Evolutionary conservation across 2,797 vertebrate species (phyloP).

Genomic region (Epinephelus malabaricus): DNA sequence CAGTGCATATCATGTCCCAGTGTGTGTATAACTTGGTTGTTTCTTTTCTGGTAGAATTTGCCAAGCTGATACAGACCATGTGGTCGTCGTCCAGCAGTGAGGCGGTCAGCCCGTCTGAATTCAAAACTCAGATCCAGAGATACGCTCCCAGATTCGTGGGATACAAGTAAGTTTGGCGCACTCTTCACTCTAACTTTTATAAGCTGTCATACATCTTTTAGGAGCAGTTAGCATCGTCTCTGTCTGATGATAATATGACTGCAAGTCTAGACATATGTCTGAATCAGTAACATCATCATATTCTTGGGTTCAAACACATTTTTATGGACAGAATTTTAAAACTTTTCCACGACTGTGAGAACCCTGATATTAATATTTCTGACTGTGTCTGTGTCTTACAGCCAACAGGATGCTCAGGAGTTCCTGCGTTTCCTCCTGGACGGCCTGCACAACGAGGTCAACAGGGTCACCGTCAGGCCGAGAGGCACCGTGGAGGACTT

Average conservation of each 20-base stretch:
- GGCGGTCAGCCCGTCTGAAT: slow-evolving; percentile 95
- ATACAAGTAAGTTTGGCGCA: slow-evolving; percentile 91
- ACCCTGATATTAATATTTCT: neutral
- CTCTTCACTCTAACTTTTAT: neutral
- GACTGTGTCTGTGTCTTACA: slow-evolving; percentile 61
- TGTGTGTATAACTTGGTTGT: slow-evolving; percentile 24
- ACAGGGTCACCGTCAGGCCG: slow-evolving; percentile 92
- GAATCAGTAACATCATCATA: no score
- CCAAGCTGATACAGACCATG: slow-evolving; percentile 96
- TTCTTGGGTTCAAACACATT: no score
- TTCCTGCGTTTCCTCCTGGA: slow-evolving; percentile 97
- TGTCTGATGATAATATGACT: neutral
- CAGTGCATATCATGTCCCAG: neutral
- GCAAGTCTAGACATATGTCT: neutral
- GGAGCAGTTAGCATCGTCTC: neutral
- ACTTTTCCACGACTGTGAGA: no score
- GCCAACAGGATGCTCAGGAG: slow-evolving; percentile 98
- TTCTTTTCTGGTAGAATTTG: slow-evolving; percentile 89
- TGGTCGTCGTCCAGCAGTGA: slow-evolving; percentile 95
- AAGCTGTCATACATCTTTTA: neutral
- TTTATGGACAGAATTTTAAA: no score
- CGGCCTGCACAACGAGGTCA: slow-evolving; percentile 96
- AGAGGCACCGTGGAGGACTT: slow-evolving; percentile 88
- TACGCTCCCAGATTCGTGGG: slow-evolving; percentile 97
- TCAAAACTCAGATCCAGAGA: slow-evolving; percentile 99